Evolutionary conservation across 2,797 vertebrate genomes (phyloP).

Genomic region (Lepidocolaptes lacrymiger): DNA sequence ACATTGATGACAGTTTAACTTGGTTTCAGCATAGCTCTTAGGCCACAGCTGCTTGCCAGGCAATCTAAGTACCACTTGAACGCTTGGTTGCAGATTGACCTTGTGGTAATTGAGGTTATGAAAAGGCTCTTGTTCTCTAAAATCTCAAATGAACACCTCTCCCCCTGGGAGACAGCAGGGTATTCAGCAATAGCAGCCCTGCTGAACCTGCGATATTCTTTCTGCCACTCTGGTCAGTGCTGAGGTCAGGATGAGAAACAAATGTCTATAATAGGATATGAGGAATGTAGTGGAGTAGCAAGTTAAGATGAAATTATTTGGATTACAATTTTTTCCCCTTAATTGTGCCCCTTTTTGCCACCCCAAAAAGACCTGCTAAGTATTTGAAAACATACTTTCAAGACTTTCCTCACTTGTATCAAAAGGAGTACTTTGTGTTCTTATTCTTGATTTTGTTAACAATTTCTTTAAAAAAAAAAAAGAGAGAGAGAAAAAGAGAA

Average conservation of each 20-base stretch:
- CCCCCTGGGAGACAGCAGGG: conserved; percentile 47
- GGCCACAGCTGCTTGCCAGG: conserved; percentile 68
- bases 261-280: background rate
- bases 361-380: background rate
- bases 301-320: background rate
- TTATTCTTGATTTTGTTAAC: background rate
- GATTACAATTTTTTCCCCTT: background rate
- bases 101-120: conserved; percentile 77
- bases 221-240: background rate
- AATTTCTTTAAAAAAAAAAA: background rate
- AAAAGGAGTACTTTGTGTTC: background rate
- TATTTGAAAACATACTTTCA: conserved; percentile 7
- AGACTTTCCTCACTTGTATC: background rate
- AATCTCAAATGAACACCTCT: conserved; percentile 65
- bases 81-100: conserved; percentile 64
- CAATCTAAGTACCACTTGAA: conserved; percentile 60
- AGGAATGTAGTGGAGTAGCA: background rate
- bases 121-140: conserved; percentile 80
- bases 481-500: background rate
- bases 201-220: conserved; percentile 39
- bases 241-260: conserved; percentile 55
- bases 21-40: conserved; percentile 30
- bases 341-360: background rate
- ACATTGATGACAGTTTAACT: conserved; percentile 57
- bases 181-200: conserved; percentile 25